These are phyloP conservation scores for Prochilodus magdalenae DNA, from an alignment of 2,113 vertebrate species.

Conservation along the genomic window DNA sequence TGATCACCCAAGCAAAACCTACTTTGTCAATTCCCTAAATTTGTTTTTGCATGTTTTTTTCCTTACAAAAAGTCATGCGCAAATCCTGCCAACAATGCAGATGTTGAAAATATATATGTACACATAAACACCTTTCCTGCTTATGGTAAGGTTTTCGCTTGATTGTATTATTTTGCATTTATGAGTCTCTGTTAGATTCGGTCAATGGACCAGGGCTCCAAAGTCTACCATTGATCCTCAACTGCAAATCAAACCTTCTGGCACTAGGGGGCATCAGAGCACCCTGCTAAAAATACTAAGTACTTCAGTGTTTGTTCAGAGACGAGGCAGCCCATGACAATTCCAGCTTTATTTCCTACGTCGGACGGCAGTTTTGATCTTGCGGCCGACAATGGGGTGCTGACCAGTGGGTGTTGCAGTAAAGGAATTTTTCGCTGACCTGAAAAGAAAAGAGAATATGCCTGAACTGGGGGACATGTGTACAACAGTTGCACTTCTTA, in stretches of 20 bases:
- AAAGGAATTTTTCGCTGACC: slow-evolving; percentile 66
- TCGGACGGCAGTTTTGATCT: slow-evolving; percentile 95
- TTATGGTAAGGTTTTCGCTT: slow-evolving; percentile 64
- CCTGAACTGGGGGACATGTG: background rate
- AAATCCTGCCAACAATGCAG: slow-evolving; percentile 73
- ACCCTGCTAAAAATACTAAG: slow-evolving; percentile 59
- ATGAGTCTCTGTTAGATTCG: slow-evolving; percentile 56
- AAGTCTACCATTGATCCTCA: slow-evolving; percentile 54
- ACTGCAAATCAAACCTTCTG: slow-evolving; percentile 41
- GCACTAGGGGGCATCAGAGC: slow-evolving; percentile 20
- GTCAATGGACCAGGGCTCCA: slow-evolving; percentile 50
- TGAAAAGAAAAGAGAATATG: slow-evolving; percentile 41
- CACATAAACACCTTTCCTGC: slow-evolving; percentile 35
- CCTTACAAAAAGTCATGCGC: slow-evolving; percentile 75
- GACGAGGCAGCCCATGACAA: background rate
- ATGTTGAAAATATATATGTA: slow-evolving; percentile 70
- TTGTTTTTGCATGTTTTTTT: slow-evolving; percentile 70
- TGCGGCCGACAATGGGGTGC: slow-evolving; percentile 83
- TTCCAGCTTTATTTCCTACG: slow-evolving; percentile 85
- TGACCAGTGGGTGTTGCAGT: slow-evolving; percentile 68
- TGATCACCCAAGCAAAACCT: slow-evolving; percentile 65
- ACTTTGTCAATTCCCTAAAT: slow-evolving; percentile 63
- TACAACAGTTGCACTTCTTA: background rate
- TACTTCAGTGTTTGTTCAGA: slow-evolving; percentile 67
- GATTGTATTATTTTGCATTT: slow-evolving; percentile 64